Evolutionary conservation across 2,113 vertebrate species (phyloP).

Genomic region (Grammomys surdaster): DNA sequence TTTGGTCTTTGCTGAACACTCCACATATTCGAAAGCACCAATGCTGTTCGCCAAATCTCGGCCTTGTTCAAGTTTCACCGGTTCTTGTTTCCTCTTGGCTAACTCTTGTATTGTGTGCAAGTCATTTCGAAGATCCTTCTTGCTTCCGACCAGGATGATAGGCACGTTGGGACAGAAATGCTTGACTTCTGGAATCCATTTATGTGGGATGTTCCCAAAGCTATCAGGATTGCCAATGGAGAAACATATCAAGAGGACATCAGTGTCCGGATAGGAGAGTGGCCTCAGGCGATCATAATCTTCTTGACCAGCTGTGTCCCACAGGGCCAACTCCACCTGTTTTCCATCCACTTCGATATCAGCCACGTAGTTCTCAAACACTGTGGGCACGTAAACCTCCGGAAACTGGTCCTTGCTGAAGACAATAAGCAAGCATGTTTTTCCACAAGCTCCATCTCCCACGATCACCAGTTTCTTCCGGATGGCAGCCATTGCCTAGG

Average conservation of each 20-base stretch:
- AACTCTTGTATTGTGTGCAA: neutral
- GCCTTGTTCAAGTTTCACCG: slow-evolving; percentile 90
- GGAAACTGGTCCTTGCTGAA: slow-evolving; percentile 23
- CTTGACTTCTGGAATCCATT: slow-evolving; percentile 25
- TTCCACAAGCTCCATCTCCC: neutral
- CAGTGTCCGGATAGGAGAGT: slow-evolving; percentile 2
- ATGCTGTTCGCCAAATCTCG: slow-evolving; percentile 92
- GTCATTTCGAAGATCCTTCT: slow-evolving; percentile 5
- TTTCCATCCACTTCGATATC: slow-evolving; percentile 20
- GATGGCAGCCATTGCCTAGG: neutral
- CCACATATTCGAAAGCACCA: slow-evolving; percentile 91
- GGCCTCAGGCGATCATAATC: slow-evolving; percentile 17
- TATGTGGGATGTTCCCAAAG: neutral
- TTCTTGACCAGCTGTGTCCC: slow-evolving; percentile 24
- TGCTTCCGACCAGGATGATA: slow-evolving; percentile 2
- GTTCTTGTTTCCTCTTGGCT: slow-evolving; percentile 84
- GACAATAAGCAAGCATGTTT: neutral
- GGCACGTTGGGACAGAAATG: slow-evolving; percentile 10
- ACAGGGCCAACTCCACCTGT: neutral
- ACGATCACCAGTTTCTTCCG: neutral
- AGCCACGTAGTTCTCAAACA: slow-evolving; percentile 27
- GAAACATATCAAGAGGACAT: neutral
- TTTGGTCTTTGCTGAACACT: slow-evolving; percentile 93
- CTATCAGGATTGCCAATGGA: slow-evolving; percentile 21
- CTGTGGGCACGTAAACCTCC: neutral